These are phyloP conservation scores for Nowickia ferox DNA, from an alignment of 2,888 invertebrate genomes.

Conservation along the genomic window DNA sequence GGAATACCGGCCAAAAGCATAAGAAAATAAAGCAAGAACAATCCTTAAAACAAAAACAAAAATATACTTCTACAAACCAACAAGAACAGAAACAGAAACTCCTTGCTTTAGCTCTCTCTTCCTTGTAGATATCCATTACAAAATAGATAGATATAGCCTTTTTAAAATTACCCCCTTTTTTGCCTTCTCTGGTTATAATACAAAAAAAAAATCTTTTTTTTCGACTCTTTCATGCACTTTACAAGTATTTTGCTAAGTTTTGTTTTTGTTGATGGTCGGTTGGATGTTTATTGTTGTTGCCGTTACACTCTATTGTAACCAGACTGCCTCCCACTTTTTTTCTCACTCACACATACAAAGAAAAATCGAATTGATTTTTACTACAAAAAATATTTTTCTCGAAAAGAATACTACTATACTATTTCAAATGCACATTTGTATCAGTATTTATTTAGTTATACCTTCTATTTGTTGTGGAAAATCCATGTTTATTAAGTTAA, in stretches of 20 bases:
- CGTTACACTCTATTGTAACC: constrained; percentile 48
- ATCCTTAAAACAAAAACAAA: constrained; percentile 15
- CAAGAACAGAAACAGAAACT: background rate
- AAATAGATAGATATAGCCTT: constrained; percentile 23
- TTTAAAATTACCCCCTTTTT: background rate
- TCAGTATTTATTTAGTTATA: constrained; percentile 62
- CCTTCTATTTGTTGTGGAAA: constrained; percentile 81
- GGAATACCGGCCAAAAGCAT: constrained; percentile 41
- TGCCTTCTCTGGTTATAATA: background rate
- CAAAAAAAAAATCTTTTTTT: constrained; percentile 20
- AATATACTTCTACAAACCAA: background rate
- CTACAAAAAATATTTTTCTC: constrained; percentile 20
- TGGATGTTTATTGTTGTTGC: constrained; percentile 58
- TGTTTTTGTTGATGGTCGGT: constrained; percentile 53
- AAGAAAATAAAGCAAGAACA: constrained; percentile 19
- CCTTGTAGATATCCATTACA: constrained; percentile 9
- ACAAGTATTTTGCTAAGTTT: constrained; percentile 43
- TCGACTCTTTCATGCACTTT: constrained; percentile 60
- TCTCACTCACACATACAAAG: constrained; percentile 45
- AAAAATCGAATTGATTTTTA: constrained; percentile 70
- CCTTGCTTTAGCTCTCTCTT: background rate
- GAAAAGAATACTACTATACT: constrained; percentile 1
- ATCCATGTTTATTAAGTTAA: constrained; percentile 76
- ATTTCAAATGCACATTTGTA: constrained; percentile 2
- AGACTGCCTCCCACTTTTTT: constrained; percentile 64